A percentile compares a stretch with the other conserved stretches of the same genome.
Conservation (phyloP, 2,888 invertebrate species). For the Erynnis tages region DNA sequence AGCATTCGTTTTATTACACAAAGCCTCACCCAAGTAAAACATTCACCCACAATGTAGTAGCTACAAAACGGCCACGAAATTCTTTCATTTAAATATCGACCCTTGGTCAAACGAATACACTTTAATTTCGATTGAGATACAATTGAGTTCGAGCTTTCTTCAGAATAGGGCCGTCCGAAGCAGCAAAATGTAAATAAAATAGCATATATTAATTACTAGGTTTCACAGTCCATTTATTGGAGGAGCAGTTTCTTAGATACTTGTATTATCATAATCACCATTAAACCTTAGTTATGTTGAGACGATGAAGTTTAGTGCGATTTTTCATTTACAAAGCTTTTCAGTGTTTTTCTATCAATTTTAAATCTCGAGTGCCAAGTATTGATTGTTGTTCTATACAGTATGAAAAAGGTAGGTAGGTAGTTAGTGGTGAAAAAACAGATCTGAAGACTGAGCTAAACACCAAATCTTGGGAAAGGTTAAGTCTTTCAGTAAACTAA, state of each 20-base stretch:
- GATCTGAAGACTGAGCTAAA: no score
- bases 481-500: no score
- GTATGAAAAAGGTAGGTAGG: no score
- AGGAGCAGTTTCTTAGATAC: slow-evolving; percentile 30
- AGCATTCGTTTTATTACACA: slow-evolving; percentile 67
- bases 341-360: no score
- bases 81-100: slow-evolving; percentile 38
- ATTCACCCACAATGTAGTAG: slow-evolving; percentile 42
- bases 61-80: slow-evolving; percentile 37
- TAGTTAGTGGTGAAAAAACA: no score
- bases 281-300: neutral
- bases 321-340: neutral
- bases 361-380: no score
- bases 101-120: slow-evolving; percentile 37
- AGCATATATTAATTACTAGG: slow-evolving; percentile 67
- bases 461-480: no score
- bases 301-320: neutral
- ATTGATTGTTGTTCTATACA: no score
- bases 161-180: slow-evolving; percentile 20
- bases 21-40: slow-evolving; percentile 62
- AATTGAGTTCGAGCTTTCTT: slow-evolving; percentile 11
- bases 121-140: slow-evolving; percentile 33
- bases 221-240: slow-evolving; percentile 61
- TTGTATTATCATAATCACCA: slow-evolving; percentile 1
- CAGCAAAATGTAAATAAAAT: slow-evolving; percentile 52